Base-by-base conservation (phyloP, 2,797 vertebrate genomes). In the Betta splendens region DNA sequence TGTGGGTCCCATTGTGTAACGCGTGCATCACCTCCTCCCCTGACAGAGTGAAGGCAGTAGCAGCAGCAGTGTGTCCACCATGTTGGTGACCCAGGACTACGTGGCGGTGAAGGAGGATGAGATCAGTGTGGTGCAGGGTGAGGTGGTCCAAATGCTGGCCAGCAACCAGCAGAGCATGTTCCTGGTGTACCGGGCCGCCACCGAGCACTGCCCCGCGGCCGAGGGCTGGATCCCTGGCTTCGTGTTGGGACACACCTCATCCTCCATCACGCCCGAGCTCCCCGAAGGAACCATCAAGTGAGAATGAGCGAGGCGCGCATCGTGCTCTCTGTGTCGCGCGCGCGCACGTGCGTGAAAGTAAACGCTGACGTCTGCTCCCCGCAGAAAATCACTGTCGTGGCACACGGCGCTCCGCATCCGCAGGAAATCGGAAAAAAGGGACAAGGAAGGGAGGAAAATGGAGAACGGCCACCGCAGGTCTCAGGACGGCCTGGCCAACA, bases 81-180 rank as follows among this genome's bases (percentile, higher is more conserved):
- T 99, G 98, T 91, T 99, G 94, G 98, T 99, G 94, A 98, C 98
- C 86, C 97, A 98, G 92, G 97, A 99, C 94, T 99, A 98, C 81
- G 96, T 94, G 93, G 97, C 98, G 80, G 94, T 99, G 93, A 98
- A 98, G 94, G 98, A 99, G 94, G 98, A 99, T 94, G 97, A 99
- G 93, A 96, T 99, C 83, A 97, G 93, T 80, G 96, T 99, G 89
- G 93, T 88, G 87, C 97, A 99, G 93, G 97, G 97, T 88, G 98
- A 99, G 91, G 96, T 98, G 81, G 97, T 99, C 89, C 98, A 99
- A 87, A 95, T 99, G 87, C 91, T 99, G 88, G 97, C 98, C 93
- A 98, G 95, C 92, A 99, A 99, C 90, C 97, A 99, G 89, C 98
- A 99, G 89, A 98, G 94, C 93, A 99, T 98, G 98, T 99, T 99